These are phyloP conservation scores for Synaphobranchus kaupii DNA, from an alignment of 2,797 vertebrate genomes.

Conservation along the genomic window DNA sequence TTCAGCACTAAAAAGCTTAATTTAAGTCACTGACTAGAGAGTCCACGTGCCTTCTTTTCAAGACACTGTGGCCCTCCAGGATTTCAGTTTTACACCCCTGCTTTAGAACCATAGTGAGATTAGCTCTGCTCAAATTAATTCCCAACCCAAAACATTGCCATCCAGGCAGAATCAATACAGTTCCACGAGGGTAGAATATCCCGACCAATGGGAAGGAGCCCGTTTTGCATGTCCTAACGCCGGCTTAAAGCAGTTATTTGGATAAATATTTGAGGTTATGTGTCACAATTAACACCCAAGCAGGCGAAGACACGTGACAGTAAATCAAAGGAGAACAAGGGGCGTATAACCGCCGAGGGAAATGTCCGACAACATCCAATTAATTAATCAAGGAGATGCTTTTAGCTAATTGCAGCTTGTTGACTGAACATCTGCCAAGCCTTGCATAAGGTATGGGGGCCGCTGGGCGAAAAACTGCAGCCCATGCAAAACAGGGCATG, in stretches of 20 bases:
- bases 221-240: not conserved
- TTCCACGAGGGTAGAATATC: not conserved
- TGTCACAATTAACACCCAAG: conserved; percentile 8
- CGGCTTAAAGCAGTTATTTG: not conserved
- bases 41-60: not conserved
- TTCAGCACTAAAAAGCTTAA: not conserved
- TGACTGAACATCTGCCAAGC: conserved; percentile 16
- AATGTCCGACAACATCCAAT: conserved; percentile 5
- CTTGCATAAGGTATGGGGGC: not conserved
- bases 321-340: not conserved
- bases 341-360: not conserved
- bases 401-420: conserved; percentile 18
- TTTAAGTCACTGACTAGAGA: not conserved
- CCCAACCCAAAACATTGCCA: not conserved
- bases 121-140: not conserved
- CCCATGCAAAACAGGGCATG: not conserved
- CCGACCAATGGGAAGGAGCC: not conserved
- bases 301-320: not conserved
- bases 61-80: not conserved
- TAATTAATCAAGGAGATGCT: conserved; percentile 16
- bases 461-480: not conserved
- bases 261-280: not conserved
- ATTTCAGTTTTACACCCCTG: not conserved
- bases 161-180: not conserved
- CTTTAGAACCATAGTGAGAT: not conserved